Evolutionary conservation across 1,140 invertebrate species (phyloP).

Genomic region (Charaxes varanes): DNA sequence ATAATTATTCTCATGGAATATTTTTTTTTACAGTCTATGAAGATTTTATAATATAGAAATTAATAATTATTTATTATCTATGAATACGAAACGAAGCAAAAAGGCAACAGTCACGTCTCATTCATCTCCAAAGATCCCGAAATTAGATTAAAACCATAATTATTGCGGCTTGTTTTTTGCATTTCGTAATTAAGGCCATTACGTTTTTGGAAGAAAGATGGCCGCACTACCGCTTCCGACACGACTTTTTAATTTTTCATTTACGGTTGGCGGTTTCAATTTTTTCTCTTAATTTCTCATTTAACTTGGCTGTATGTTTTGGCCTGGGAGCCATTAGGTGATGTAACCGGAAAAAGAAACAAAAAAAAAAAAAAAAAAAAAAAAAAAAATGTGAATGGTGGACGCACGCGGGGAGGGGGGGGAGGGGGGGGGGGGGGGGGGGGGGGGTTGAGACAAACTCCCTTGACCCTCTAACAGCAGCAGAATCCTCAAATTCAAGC

Average conservation of each 20-base stretch:
- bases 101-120: background rate
- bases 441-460: too few species aligned
- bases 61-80: constrained; percentile 2
- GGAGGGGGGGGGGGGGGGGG: too few species aligned
- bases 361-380: too few species aligned
- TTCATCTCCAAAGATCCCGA: constrained; percentile 14
- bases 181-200: constrained; percentile 57
- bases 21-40: too few species aligned
- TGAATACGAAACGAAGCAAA: background rate
- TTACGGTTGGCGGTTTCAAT: constrained; percentile 50
- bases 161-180: constrained; percentile 44
- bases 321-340: too few species aligned
- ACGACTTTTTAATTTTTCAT: constrained; percentile 66
- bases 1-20: too few species aligned
- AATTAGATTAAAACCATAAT: constrained; percentile 30
- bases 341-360: too few species aligned
- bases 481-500: too few species aligned
- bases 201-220: constrained; percentile 50
- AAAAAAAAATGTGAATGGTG: too few species aligned
- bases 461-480: too few species aligned
- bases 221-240: constrained; percentile 52
- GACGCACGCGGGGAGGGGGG: too few species aligned
- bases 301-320: constrained; percentile 50
- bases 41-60: too few species aligned
- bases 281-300: constrained; percentile 64